Evolutionary conservation across 2,113 vertebrate species (phyloP).

Genomic region (Hydropotes inermis): DNA sequence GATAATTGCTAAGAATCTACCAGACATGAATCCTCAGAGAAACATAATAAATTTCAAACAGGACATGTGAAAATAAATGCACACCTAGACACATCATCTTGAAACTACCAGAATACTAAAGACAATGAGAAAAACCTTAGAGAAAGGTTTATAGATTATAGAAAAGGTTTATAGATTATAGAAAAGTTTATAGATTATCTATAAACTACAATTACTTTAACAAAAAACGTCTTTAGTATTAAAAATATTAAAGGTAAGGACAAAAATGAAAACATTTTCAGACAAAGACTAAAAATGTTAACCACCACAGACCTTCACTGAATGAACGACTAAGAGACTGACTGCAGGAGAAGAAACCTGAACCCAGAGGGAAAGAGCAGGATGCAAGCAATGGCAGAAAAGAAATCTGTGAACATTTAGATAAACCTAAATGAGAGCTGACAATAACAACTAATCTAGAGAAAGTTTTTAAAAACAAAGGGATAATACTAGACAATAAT

Average conservation of each 20-base stretch:
- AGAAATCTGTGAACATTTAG: neutral
- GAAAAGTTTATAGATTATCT: neutral
- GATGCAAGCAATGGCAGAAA: neutral
- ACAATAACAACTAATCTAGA: neutral
- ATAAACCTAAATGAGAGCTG: neutral
- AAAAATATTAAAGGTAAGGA: neutral
- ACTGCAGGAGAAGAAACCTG: neutral
- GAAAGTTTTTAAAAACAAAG: neutral
- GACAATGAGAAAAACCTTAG: neutral
- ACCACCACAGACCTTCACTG: neutral
- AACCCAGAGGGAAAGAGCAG: neutral
- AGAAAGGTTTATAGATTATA: no score
- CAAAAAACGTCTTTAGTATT: neutral
- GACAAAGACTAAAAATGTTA: neutral
- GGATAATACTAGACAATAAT: neutral
- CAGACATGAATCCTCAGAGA: neutral
- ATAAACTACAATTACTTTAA: neutral
- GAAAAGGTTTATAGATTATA: no score
- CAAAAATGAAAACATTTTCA: neutral
- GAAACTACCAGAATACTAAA: neutral
- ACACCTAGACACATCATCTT: neutral
- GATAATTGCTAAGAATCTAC: neutral
- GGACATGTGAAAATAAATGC: neutral
- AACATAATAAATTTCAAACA: neutral
- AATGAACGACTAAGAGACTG: neutral